Evolutionary conservation across 2,888 invertebrate species (phyloP).

Genomic region (Eupithecia exiguata): DNA sequence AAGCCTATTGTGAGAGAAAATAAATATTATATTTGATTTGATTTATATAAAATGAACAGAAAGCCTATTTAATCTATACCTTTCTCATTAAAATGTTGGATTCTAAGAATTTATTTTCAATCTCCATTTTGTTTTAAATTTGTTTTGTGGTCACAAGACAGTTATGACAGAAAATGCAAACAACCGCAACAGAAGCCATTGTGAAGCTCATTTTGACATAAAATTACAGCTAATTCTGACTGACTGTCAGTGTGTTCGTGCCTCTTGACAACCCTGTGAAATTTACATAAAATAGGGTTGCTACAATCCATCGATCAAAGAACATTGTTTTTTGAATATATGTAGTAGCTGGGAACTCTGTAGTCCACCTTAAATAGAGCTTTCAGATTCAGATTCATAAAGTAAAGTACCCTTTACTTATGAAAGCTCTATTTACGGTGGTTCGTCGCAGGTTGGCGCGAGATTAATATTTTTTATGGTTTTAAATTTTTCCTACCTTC

Average conservation of each 20-base stretch:
- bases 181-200: conserved; percentile 18
- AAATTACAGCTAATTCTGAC: conserved; percentile 31
- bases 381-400: no score
- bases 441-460: no score
- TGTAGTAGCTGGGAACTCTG: not conserved
- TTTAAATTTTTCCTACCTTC: no score
- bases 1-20: no score
- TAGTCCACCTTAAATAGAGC: no score
- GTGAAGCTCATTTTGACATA: conserved; percentile 23
- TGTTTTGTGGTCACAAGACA: not conserved
- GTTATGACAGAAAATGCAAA: conserved; percentile 17
- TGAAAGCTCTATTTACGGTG: no score
- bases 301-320: not conserved
- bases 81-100: not conserved
- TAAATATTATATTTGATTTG: no score
- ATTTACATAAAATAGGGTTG: conserved; percentile 24
- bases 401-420: no score
- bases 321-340: not conserved
- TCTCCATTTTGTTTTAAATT: not conserved
- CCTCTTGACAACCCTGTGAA: conserved; percentile 23
- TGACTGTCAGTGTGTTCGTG: conserved; percentile 20
- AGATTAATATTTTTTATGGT: no score
- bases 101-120: conserved; percentile 1
- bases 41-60: no score
- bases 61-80: no score